Base-by-base conservation (phyloP, 2,797 vertebrate genomes). In the Tapirus indicus region DNA sequence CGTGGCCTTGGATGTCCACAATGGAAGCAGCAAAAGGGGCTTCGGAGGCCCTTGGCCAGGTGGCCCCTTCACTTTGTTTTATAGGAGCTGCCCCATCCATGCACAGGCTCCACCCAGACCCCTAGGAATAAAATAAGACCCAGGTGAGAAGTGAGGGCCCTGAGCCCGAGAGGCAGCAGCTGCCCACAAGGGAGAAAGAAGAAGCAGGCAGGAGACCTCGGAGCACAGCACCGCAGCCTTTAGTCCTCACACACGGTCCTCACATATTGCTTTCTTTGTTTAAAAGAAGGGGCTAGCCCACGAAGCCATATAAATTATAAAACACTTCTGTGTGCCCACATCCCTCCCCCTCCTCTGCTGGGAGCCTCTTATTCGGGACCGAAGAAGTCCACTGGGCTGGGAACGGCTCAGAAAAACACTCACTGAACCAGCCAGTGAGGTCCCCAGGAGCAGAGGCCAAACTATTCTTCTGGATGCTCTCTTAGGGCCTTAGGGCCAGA, bases 281-380 rank as follows among this genome's bases (percentile, higher is more conserved):
- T 38, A n/a, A 32, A 52, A 14, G 3, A 68, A 27, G 7, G 17
- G 35, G 29, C 11, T 62, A 17, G 54, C 20, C 25, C 58, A 41
- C 4, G 0, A 29, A 44, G 23, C 23, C 20, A 0, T 44, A 11
- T 17, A 16, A 49, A 89, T 29, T 52, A 62, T 11, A 77, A 41
- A 88, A 47, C 38, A 7, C 23, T 16, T 17, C 47, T 18, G 7
- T 82, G 56, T 62, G 54, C 23, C 32, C 0, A 0, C 20, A 29
- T 25, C 91, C 68, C 38, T 60, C 8, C 32, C 58, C 68, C 23
- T 5, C 49, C 60, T 69, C 66, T 12, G 16, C 75, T 2, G n/a
- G 60, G 60, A 84, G 54, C 60, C n/a, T 79, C 66, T 79, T 38
- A 5, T 38, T 71, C 38, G 62, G 49, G 35, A 71, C 47, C 21